A percentile compares a stretch with the other conserved stretches of the same genome.
Conservation (phyloP, 2,888 invertebrate species). For the Philhelius pedissequus region DNA sequence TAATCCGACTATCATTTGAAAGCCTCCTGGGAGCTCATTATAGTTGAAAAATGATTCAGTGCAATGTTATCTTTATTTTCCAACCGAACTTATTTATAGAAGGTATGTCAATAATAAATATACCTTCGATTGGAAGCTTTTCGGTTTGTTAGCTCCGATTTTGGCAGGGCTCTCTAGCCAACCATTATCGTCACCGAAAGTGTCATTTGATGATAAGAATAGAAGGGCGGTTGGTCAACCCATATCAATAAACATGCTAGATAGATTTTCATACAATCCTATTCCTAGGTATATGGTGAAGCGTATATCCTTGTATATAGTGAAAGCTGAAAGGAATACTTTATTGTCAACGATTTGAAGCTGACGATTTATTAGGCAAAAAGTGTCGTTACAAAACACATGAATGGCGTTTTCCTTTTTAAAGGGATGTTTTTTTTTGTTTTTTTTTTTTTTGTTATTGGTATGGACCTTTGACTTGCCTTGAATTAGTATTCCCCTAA, state of each 20-base stretch:
- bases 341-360: slow-evolving; percentile 61
- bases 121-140: slow-evolving; percentile 28
- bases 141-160: slow-evolving; percentile 34
- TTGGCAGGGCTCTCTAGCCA: slow-evolving; percentile 13
- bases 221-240: slow-evolving; percentile 57
- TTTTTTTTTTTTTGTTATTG: slow-evolving; percentile 8
- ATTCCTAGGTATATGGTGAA: background rate
- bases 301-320: background rate
- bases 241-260: slow-evolving; percentile 52
- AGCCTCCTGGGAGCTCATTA: slow-evolving; percentile 66
- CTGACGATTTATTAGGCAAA: slow-evolving; percentile 51
- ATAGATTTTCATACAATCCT: slow-evolving; percentile 39
- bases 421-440: slow-evolving; percentile 18
- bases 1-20: slow-evolving; percentile 36
- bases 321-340: slow-evolving; percentile 32
- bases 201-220: slow-evolving; percentile 63
- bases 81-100: slow-evolving; percentile 14
- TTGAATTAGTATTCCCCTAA: slow-evolving; percentile 51
- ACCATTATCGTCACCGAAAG: slow-evolving; percentile 60
- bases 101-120: slow-evolving; percentile 11
- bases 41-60: slow-evolving; percentile 60
- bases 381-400: slow-evolving; percentile 47
- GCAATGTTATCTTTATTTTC: slow-evolving; percentile 22
- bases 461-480: slow-evolving; percentile 21
- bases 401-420: slow-evolving; percentile 38